phyloP scores from a whole-genome alignment of 2,888 invertebrate species.

The Athalia circularis region DNA sequence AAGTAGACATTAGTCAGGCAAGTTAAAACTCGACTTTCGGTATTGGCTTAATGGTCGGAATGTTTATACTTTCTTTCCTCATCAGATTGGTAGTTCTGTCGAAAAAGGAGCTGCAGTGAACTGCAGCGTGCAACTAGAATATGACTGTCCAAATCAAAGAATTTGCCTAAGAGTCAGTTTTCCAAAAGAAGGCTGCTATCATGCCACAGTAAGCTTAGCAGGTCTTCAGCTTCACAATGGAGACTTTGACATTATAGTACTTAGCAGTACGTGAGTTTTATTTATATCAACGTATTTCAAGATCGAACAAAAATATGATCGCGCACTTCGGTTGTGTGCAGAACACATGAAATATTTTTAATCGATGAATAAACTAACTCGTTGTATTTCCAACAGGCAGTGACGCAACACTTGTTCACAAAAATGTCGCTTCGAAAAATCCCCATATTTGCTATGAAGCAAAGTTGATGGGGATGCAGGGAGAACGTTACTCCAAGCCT shows the following conservation, averaged over 20 bases:
- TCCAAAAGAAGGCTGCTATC: conserved; percentile 87
- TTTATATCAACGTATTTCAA: conserved; percentile 25
- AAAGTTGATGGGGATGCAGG: conserved; percentile 79
- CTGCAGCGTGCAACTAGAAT: conserved; percentile 79
- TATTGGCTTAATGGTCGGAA: not conserved
- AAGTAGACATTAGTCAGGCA: conserved; percentile 73
- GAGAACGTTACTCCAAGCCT: conserved; percentile 82
- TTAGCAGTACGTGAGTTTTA: conserved; percentile 82
- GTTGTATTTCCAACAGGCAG: conserved; percentile 76
- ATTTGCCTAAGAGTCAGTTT: conserved; percentile 87
- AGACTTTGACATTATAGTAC: conserved; percentile 93
- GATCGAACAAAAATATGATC: conserved; percentile 4
- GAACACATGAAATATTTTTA: not conserved
- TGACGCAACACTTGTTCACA: conserved; percentile 89
- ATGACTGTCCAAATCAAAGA: conserved; percentile 87
- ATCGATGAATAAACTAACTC: not conserved
- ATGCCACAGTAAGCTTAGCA: conserved; percentile 86
- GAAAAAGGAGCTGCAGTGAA: conserved; percentile 77
- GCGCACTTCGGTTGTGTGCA: not conserved
- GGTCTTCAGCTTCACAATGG: conserved; percentile 89
- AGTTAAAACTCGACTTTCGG: not conserved
- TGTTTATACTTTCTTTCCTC: conserved; percentile 36
- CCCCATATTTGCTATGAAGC: conserved; percentile 93
- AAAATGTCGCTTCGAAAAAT: conserved; percentile 89
- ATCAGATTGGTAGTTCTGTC: conserved; percentile 79